Conservation (phyloP, 2,797 vertebrate species). For the Enteromius thamalakanensis region DNA sequence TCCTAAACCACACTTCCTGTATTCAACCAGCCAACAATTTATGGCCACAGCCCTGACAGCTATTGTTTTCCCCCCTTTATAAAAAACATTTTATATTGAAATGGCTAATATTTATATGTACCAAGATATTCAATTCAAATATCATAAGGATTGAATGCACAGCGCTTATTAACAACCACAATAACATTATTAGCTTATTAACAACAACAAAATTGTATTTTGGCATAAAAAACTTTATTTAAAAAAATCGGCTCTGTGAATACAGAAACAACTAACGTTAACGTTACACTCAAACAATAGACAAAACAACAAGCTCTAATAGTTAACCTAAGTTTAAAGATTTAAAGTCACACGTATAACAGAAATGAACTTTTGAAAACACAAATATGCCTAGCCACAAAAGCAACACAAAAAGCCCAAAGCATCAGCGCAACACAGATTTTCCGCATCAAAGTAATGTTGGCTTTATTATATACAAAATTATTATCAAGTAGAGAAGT, state of each 20-base stretch:
- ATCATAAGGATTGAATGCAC: neutral
- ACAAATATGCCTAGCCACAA: neutral
- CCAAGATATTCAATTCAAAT: neutral
- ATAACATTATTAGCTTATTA: no score
- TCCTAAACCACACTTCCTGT: slow-evolving; percentile 37
- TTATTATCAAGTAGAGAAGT: neutral
- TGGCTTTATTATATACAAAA: neutral
- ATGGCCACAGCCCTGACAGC: slow-evolving; percentile 37
- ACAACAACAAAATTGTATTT: neutral
- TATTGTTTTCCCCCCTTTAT: neutral
- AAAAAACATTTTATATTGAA: neutral
- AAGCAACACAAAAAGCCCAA: neutral
- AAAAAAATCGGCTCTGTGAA: no score
- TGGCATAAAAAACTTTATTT: neutral
- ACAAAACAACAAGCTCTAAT: neutral
- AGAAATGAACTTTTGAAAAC: neutral
- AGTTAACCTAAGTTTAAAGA: neutral
- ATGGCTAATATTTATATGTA: neutral
- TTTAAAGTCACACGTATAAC: neutral
- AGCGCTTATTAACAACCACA: neutral
- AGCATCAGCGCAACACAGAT: neutral
- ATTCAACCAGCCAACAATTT: neutral
- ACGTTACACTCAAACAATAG: neutral
- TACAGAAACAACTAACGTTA: neutral
- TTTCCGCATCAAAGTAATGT: neutral